Conservation (phyloP, 2,113 vertebrate species). For the Lasiurus cinereus region DNA sequence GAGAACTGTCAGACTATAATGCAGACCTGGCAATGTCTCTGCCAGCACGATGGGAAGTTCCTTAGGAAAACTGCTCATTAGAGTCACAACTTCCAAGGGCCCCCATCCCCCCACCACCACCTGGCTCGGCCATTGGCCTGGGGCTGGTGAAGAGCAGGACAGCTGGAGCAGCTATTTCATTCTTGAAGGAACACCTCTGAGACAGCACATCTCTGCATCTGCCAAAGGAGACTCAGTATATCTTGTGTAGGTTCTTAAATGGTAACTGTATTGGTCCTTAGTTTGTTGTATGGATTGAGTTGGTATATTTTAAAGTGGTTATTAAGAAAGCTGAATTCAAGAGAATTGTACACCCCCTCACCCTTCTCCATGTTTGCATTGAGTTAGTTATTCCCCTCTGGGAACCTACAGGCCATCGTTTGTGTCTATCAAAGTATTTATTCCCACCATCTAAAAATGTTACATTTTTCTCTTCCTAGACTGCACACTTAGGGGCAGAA, state of each 20-base stretch:
- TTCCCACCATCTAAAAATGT: not conserved
- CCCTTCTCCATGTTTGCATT: not conserved
- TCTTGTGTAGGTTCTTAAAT: not conserved
- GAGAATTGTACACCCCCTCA: not conserved
- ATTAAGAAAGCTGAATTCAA: conserved; percentile 31
- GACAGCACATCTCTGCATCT: not conserved
- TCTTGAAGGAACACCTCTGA: not conserved
- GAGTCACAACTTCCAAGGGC: not conserved
- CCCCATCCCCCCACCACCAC: not conserved
- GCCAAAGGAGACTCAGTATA: not conserved
- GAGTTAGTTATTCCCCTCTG: conserved; percentile 23
- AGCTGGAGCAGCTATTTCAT: not conserved
- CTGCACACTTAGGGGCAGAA: not conserved
- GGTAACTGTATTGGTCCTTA: not conserved
- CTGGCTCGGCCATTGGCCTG: not conserved
- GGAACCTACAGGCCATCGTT: not conserved
- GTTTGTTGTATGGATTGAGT: not conserved
- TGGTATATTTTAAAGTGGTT: conserved; percentile 35
- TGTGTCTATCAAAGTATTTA: not conserved
- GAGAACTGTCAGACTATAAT: not conserved
- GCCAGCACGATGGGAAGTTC: not conserved
- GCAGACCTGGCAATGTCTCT: not conserved
- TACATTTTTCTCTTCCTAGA: conserved; percentile 9
- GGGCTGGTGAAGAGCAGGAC: not conserved
- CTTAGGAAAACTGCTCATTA: not conserved